These are phyloP conservation scores for Ectobius pallidus DNA, from an alignment of 2,888 invertebrate species.

Conservation along the genomic window DNA sequence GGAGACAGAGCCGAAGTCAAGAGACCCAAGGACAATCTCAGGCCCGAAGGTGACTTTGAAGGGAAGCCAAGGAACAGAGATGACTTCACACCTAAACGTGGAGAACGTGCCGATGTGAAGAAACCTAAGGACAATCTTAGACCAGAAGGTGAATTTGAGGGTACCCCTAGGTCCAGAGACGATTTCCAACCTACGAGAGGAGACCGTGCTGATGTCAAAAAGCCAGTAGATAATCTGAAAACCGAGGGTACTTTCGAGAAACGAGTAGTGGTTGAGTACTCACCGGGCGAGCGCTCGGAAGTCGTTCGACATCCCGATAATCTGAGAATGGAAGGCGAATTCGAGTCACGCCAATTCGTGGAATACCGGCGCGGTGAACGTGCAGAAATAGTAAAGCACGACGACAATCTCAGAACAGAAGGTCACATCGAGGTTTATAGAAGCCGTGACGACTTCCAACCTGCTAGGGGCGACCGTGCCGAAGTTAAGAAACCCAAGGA, in stretches of 20 bases:
- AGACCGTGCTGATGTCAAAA: conserved; percentile 44
- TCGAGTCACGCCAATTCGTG: no score
- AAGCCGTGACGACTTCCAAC: conserved; percentile 48
- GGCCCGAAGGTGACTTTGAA: conserved; percentile 52
- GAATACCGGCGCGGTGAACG: no score
- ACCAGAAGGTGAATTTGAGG: conserved; percentile 50
- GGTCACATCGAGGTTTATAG: no score
- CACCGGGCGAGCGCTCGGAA: conserved; percentile 45
- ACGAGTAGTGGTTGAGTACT: conserved; percentile 27
- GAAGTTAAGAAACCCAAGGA: conserved; percentile 56
- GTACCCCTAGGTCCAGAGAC: conserved; percentile 44
- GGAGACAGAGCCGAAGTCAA: conserved; percentile 45
- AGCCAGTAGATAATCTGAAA: conserved; percentile 52
- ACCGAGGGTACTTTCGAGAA: conserved; percentile 55
- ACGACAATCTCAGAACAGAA: conserved; percentile 56
- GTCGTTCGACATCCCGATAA: conserved; percentile 56
- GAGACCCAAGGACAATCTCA: conserved; percentile 55
- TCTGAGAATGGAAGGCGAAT: conserved; percentile 55
- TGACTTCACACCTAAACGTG: conserved; percentile 49
- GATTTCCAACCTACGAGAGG: conserved; percentile 45
- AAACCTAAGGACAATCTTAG: conserved; percentile 60
- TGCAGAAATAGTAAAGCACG: conserved; percentile 46
- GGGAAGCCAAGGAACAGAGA: conserved; percentile 69
- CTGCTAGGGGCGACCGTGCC: conserved; percentile 60
- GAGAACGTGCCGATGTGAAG: conserved; percentile 48